Conservation (phyloP, 1,140 invertebrate species). For the Bicyclus anynana region DNA sequence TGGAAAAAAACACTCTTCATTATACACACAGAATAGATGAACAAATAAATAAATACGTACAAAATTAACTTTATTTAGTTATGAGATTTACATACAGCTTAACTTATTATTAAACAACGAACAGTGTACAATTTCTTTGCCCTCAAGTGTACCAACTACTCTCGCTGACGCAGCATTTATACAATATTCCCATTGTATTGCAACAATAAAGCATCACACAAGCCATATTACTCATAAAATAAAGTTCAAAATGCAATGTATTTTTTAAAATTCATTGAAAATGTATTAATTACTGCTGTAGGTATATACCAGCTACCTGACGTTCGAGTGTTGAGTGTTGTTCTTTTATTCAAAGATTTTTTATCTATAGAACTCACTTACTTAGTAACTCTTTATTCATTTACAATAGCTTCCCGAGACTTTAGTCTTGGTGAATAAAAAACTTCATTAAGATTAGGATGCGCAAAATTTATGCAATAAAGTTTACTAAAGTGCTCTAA, state of each 20-base stretch:
- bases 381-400: no score
- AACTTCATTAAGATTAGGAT: no score
- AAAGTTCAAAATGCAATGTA: constrained; percentile 11
- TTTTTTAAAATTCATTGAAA: constrained; percentile 24
- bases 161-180: constrained; percentile 38
- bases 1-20: no score
- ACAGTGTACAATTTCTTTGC: constrained; percentile 19
- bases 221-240: neutral
- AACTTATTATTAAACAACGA: no score
- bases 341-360: neutral
- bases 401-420: no score
- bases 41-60: no score
- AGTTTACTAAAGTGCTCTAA: no score
- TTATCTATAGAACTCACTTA: constrained; percentile 16
- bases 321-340: constrained; percentile 24
- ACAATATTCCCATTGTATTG: constrained; percentile 1
- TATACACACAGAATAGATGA: no score
- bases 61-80: no score
- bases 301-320: constrained; percentile 37
- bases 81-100: no score
- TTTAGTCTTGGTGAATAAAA: no score
- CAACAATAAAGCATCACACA: neutral
- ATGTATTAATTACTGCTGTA: constrained; percentile 49
- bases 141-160: constrained; percentile 34
- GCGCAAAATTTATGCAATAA: no score